phyloP scores from a whole-genome alignment of 2,797 vertebrate genomes.

The Bothrops alternatus region DNA sequence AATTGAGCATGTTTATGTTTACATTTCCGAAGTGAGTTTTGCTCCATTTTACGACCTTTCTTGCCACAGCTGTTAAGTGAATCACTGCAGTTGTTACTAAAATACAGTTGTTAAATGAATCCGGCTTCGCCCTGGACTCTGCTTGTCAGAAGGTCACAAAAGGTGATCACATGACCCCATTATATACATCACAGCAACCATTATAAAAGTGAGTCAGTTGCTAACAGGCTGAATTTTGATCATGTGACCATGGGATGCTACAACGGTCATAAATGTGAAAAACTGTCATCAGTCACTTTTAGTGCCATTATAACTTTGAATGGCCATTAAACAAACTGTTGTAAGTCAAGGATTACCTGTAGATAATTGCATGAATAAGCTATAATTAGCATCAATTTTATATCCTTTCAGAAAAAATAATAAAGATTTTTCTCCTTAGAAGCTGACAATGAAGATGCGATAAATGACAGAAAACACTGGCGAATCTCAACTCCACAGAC shows the following conservation, averaged over 20 bases:
- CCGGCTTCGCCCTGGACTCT: background rate
- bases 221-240: background rate
- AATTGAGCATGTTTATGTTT: background rate
- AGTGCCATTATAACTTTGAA: background rate
- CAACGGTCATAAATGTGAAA: background rate
- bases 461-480: slow-evolving; percentile 73
- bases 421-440: slow-evolving; percentile 22
- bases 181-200: background rate
- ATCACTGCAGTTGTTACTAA: background rate
- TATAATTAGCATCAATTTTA: background rate
- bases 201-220: background rate
- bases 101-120: background rate
- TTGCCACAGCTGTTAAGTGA: background rate
- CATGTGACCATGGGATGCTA: background rate
- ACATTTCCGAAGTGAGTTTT: background rate
- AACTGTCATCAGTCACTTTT: background rate
- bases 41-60: background rate
- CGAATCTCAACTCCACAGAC: slow-evolving; percentile 64
- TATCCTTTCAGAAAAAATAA: background rate
- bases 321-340: background rate
- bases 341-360: background rate
- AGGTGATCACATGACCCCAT: background rate
- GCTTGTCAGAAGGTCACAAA: background rate
- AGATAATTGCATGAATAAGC: background rate
- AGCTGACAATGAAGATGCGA: background rate